Evolutionary conservation across 1,140 invertebrate species (phyloP).

Genomic region (Drosophila funebris): DNA sequence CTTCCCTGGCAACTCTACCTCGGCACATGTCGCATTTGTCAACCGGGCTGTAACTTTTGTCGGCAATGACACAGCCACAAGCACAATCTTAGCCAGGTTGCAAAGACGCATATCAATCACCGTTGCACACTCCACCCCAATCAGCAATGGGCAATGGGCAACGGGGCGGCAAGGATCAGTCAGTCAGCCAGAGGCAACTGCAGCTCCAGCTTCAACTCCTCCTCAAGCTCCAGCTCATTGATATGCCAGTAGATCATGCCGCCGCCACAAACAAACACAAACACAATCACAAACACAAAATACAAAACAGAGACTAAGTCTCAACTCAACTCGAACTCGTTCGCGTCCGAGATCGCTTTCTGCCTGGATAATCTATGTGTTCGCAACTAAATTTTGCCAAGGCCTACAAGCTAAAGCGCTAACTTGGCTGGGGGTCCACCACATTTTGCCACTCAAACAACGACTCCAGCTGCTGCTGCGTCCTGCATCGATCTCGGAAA

Average conservation of each 20-base stretch:
- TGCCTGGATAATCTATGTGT: slow-evolving; percentile 76
- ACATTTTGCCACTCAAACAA: slow-evolving; percentile 67
- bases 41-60: slow-evolving; percentile 69
- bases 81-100: neutral
- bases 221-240: slow-evolving; percentile 58
- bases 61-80: slow-evolving; percentile 35
- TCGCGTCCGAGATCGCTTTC: neutral
- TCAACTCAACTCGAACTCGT: slow-evolving; percentile 26
- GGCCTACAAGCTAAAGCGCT: slow-evolving; percentile 64
- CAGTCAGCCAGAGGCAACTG: slow-evolving; percentile 9
- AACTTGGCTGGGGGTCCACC: slow-evolving; percentile 70
- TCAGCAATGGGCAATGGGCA: slow-evolving; percentile 19
- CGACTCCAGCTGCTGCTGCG: neutral
- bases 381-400: slow-evolving; percentile 76
- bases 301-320: too few relatives aligned
- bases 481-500: slow-evolving; percentile 12
- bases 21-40: slow-evolving; percentile 73
- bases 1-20: too few relatives aligned
- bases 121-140: slow-evolving; percentile 25
- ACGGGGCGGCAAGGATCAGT: slow-evolving; percentile 70
- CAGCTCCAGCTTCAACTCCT: neutral
- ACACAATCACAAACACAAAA: neutral
- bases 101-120: slow-evolving; percentile 73
- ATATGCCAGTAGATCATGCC: slow-evolving; percentile 81
- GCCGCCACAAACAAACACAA: slow-evolving; percentile 43